Evolutionary conservation across 2,797 vertebrate genomes (phyloP), one percentile per base, ranked within the genome.

Genomic region (Heliangelus exortis): DNA sequence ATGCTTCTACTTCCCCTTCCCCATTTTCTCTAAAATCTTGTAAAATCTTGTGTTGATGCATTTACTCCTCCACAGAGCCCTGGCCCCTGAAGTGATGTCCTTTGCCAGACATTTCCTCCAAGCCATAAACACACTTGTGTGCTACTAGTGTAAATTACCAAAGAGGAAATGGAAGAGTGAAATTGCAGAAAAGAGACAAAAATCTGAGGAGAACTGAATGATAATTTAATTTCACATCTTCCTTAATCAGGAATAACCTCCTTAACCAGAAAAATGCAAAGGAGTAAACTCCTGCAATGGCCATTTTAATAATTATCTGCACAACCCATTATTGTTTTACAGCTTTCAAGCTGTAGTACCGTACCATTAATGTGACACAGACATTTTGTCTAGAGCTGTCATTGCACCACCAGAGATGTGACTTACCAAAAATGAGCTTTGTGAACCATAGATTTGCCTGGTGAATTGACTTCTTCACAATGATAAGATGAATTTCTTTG

Each of bases 171-270:
- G 21, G 31, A 89, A 74, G 29, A 59, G 15, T 53, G 50, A 87
- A 77, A 61, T 1, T 78, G 26, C 50, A 78, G 45, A 68, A 19
- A 45, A 83, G 31, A 65, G 4, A 20, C 57, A 67, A 10, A 84
- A 89, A 65, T 39, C 41, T 83, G 45, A 87, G 74, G 36, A 62
- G 13, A 12, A 23, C 50, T 31, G 48, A 87, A 14, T 2, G 3
- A 67, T 72, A 76, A 77, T 67, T 94, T 84, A 67, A 77, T 83
- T 89, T 91, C 66, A 50, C 31, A 25, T 87, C 53, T 84, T 83
- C 61, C 23, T 77, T 82, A 77, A 23, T 80, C 50, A 34, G 29
- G n/a, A 82, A 74, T 62, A 1, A 88, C 67, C 34, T 89, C 31
- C 55, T 53, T 47, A 76, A 20, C 33, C 54, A 83, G 61, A 71